Conservation (phyloP, 2,113 vertebrate genomes). For the Oceanites oceanicus region DNA sequence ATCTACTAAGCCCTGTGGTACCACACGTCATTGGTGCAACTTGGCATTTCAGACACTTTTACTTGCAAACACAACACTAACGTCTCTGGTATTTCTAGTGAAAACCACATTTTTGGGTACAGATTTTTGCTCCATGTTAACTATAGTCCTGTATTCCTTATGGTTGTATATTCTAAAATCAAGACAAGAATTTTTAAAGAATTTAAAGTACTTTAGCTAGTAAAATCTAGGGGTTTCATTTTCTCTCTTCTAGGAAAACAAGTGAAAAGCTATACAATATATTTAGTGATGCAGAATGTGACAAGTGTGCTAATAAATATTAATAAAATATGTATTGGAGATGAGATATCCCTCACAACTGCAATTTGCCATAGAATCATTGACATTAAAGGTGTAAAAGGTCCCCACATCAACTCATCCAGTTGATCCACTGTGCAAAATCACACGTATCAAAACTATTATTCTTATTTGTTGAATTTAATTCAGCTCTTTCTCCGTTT, state of each 20-base stretch:
- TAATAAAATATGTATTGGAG: neutral
- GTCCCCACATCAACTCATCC: neutral
- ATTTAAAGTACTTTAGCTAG: neutral
- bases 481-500: neutral
- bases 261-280: neutral
- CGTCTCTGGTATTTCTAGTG: neutral
- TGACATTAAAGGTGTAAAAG: neutral
- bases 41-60: neutral
- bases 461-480: neutral
- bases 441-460: neutral
- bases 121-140: neutral
- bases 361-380: neutral
- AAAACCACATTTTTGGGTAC: neutral
- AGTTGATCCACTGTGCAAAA: neutral
- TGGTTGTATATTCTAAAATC: neutral
- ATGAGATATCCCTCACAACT: neutral
- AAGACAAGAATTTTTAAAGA: neutral
- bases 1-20: neutral
- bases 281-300: neutral
- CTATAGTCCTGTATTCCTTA: neutral
- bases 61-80: neutral
- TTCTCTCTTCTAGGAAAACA: neutral
- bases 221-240: neutral
- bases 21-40: neutral
- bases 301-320: neutral